These are phyloP conservation scores for Xylophagus ater DNA, from an alignment of 2,888 invertebrate species.

Conservation along the genomic window DNA sequence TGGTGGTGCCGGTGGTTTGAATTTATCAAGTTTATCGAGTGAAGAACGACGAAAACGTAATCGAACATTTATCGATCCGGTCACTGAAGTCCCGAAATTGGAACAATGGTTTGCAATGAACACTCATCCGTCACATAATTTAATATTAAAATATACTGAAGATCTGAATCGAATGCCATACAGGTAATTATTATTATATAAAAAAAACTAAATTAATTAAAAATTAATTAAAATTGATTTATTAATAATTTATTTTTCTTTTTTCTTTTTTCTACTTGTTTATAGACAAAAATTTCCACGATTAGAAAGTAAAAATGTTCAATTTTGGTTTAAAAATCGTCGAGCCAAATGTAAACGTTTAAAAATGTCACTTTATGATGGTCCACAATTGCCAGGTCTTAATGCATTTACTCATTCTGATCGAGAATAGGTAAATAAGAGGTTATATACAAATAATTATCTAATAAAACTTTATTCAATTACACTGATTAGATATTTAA, in stretches of 20 bases:
- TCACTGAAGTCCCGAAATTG: slow-evolving; percentile 88
- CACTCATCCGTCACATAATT: slow-evolving; percentile 95
- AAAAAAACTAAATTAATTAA: background rate
- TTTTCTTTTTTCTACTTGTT: slow-evolving; percentile 7
- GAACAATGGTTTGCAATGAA: slow-evolving; percentile 96
- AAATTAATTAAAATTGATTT: background rate
- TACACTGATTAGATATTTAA: too few species aligned
- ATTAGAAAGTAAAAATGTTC: slow-evolving; percentile 98
- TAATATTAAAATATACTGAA: slow-evolving; percentile 95
- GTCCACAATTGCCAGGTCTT: slow-evolving; percentile 31
- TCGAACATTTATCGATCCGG: slow-evolving; percentile 97
- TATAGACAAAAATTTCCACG: slow-evolving; percentile 92
- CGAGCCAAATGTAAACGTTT: slow-evolving; percentile 96
- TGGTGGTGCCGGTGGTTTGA: slow-evolving; percentile 47
- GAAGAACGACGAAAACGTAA: slow-evolving; percentile 90
- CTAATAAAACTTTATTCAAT: too few species aligned
- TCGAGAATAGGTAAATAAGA: slow-evolving; percentile 27
- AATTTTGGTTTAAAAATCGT: slow-evolving; percentile 99
- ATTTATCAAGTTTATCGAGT: slow-evolving; percentile 53
- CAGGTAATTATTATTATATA: slow-evolving; percentile 30
- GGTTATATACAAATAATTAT: too few species aligned
- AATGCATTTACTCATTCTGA: slow-evolving; percentile 37
- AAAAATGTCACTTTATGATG: slow-evolving; percentile 78
- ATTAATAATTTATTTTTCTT: background rate
- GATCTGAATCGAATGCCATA: slow-evolving; percentile 95